These are phyloP conservation scores for Argyra leucocephala DNA, from an alignment of 2,888 invertebrate species.

Conservation along the genomic window DNA sequence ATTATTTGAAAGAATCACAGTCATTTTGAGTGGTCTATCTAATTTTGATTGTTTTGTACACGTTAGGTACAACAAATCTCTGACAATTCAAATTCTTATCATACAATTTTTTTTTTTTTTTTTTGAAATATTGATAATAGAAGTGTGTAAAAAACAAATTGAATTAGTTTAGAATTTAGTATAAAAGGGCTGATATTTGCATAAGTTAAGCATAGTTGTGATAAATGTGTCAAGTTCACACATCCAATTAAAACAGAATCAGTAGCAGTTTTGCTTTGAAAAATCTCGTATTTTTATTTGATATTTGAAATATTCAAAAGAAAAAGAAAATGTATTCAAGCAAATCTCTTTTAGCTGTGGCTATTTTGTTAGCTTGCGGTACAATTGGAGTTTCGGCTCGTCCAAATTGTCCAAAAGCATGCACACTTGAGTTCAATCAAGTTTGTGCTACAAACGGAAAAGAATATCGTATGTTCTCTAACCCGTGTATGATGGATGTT, in stretches of 20 bases:
- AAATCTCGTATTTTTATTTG: neutral
- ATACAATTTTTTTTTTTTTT: too few relatives aligned
- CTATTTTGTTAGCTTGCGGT: conserved; percentile 3
- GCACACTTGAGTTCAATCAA: conserved; percentile 10
- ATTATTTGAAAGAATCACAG: too few relatives aligned
- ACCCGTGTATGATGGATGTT: neutral
- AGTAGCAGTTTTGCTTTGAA: neutral
- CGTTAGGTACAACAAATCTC: too few relatives aligned
- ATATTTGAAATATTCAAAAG: too few relatives aligned
- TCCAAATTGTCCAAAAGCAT: neutral
- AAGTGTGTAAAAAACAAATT: neutral
- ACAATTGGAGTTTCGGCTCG: neutral
- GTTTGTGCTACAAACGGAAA: conserved; percentile 4
- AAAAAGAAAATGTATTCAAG: neutral
- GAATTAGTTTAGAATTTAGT: neutral
- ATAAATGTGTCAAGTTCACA: neutral
- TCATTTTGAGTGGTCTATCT: too few relatives aligned
- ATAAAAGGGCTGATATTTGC: neutral
- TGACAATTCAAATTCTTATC: too few relatives aligned
- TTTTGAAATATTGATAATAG: too few relatives aligned
- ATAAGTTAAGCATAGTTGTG: neutral
- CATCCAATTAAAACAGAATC: neutral
- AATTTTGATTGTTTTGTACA: too few relatives aligned
- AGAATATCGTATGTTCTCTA: conserved; percentile 1
- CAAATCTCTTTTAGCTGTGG: neutral